Evolutionary conservation across 2,888 invertebrate genomes (phyloP), one percentile per base, ranked within the genome.

Genomic region (Agrilus cyanescens): DNA sequence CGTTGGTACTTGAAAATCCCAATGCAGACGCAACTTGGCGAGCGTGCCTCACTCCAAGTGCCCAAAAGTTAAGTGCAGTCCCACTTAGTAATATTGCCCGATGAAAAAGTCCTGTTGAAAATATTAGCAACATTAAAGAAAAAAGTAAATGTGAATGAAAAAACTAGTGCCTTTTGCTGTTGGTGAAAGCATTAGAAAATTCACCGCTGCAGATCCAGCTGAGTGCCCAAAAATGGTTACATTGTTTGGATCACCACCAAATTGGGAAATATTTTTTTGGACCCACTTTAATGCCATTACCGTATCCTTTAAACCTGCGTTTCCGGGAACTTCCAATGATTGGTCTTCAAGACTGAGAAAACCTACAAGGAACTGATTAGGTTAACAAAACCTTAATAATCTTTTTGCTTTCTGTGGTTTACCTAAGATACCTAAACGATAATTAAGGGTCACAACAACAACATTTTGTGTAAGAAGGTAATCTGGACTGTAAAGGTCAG

Each of bases 361-460:
- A 10, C 25, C 25, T 25, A 25, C 25, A 4, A 25, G 25, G 4
- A 25, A 10, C 2, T 10, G 10, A 4, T 14, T 10, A 33, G 15
- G 15, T n/a, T 2, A 33, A 8, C 2, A 10, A n/a, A 3, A 6
- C 12, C 15, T 14, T 2, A 15, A 33, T 33, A 6, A 15, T 12
- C 7, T 3, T 4, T 12, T 13, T 40, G 25, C 8, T 25, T 25
- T 25, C 7, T 20, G 18, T 10, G 7, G 10, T 6, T 25, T 57
- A 65, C 65, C 66, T 37, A 65, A 56, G 37, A 62, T 53, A 20
- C 65, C 66, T 35, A 65, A 44, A 37, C 67, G 54, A 43, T 66
- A 66, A 43, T 67, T 67, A 32, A 65, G 57, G 15, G 55, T 44
- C 12, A 67, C 65, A 20, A 65, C 41, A 25, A 67, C 59, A 37